These are phyloP conservation scores for Eremophila alpestris DNA, from an alignment of 2,797 vertebrate species.

Conservation along the genomic window DNA sequence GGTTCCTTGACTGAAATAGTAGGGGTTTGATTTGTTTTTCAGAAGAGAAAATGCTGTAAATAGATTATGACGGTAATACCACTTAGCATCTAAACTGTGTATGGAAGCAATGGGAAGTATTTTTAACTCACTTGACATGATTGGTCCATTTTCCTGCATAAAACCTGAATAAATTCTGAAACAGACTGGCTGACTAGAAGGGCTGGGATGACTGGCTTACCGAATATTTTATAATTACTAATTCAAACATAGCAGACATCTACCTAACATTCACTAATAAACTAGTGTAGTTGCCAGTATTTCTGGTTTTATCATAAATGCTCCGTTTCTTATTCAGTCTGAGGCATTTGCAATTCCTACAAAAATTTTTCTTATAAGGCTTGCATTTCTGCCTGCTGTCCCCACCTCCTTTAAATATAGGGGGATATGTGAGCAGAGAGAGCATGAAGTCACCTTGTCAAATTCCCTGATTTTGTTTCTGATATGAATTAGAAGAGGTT, in stretches of 20 bases:
- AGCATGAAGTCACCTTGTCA: background rate
- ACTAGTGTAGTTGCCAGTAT: background rate
- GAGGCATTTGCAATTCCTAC: background rate
- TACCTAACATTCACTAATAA: background rate
- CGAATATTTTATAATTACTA: background rate
- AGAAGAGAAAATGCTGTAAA: background rate
- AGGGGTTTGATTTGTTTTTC: background rate
- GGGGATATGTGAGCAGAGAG: background rate
- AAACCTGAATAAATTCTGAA: background rate
- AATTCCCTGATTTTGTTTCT: background rate
- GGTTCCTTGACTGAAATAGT: background rate
- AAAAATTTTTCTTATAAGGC: background rate
- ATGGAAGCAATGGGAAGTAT: background rate
- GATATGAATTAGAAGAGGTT: background rate
- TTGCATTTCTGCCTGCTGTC: background rate
- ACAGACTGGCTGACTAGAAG: background rate
- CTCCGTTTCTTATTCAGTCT: background rate
- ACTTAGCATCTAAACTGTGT: background rate
- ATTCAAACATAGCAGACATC: background rate
- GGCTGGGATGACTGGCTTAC: background rate
- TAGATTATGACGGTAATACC: background rate
- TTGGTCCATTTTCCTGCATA: background rate
- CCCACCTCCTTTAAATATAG: background rate
- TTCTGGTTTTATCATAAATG: background rate
- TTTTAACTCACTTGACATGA: background rate